Conservation (phyloP, 2,888 invertebrate species). For the Eueremaeus valkanovi region DNA sequence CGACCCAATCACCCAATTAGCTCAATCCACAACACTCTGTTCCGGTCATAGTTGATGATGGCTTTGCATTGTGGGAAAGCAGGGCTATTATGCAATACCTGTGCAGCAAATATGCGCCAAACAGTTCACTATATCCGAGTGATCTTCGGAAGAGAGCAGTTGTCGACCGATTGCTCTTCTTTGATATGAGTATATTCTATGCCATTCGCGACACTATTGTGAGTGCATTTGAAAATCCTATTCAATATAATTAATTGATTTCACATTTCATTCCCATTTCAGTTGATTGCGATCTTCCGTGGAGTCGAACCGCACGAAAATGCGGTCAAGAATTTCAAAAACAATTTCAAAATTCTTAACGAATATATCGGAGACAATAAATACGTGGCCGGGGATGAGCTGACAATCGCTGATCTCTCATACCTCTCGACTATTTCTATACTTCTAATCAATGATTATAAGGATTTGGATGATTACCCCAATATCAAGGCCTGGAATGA, state of each 20-base stretch:
- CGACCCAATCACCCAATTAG: constrained; percentile 43
- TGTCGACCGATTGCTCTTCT: constrained; percentile 61
- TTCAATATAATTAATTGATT: background rate
- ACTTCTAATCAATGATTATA: background rate
- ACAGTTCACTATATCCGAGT: constrained; percentile 66
- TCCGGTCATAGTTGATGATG: constrained; percentile 74
- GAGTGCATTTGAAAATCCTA: constrained; percentile 47
- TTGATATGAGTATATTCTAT: constrained; percentile 62
- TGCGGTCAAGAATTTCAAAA: background rate
- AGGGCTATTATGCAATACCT: constrained; percentile 74
- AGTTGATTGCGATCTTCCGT: constrained; percentile 58
- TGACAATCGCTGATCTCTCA: constrained; percentile 28
- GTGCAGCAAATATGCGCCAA: constrained; percentile 72
- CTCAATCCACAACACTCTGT: constrained; percentile 66
- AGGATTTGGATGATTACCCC: background rate
- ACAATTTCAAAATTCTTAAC: constrained; percentile 8
- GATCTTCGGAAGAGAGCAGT: constrained; percentile 66
- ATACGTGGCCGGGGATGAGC: constrained; percentile 1
- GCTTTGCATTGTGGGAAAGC: constrained; percentile 72
- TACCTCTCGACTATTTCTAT: background rate
- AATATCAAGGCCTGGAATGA: background rate
- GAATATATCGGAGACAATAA: background rate
- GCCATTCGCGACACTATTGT: constrained; percentile 68
- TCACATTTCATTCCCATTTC: too few relatives aligned
- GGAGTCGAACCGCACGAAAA: background rate